Base-by-base conservation (phyloP, 92 coral and sea anemone genomes). In the Porites divaricata region DNA sequence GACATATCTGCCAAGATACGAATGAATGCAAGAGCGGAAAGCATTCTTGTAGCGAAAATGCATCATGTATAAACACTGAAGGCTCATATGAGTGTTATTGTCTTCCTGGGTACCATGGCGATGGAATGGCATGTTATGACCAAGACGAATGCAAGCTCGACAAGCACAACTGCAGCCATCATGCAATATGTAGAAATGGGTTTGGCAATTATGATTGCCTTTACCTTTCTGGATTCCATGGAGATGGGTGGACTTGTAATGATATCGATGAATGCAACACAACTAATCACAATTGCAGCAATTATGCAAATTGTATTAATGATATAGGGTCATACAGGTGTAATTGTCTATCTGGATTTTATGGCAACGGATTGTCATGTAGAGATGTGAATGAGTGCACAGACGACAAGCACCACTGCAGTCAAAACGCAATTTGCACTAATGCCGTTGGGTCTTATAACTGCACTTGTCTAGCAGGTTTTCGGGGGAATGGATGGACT, bases 81-180 rank as follows among this genome's bases (percentile, higher is more conserved):
- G 83, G 83, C 22, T 51, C 83, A 2, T n/a, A 79, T 49, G 6
- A 67, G 41, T 79, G 83, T 41, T 8, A 14, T 1, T 83, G 78
- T 19, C 9, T 0, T 9, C 23, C 72, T n/a, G 74, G 74, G 15
- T 79, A 20, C 13, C 0, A 5, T 13, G 65, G 83, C 13, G 23
- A 79, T 67, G 83, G 83, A 8, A 4, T 4, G 19, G 21, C 22
- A 19, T 79, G 83, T 25, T 8, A 21, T 16, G 88, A 76, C 13
- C 58, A 25, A 14, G 41, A 75, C 13, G 83, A 84, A 61, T 76
- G 82, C 68, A 64, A 57, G 13, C 3, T 2, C 9, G 8, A 25
- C 2, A 5, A 8, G 4, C 51, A 71, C 6, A 53, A 62, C 49
- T 83, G 87, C 67, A 75, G 74, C 50, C 35, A 41, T 13, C 35